A percentile compares a stretch with the other conserved stretches of the same genome.
phyloP scores from a whole-genome alignment of 2,797 vertebrate genomes.

The Trichosurus vulpecula region DNA sequence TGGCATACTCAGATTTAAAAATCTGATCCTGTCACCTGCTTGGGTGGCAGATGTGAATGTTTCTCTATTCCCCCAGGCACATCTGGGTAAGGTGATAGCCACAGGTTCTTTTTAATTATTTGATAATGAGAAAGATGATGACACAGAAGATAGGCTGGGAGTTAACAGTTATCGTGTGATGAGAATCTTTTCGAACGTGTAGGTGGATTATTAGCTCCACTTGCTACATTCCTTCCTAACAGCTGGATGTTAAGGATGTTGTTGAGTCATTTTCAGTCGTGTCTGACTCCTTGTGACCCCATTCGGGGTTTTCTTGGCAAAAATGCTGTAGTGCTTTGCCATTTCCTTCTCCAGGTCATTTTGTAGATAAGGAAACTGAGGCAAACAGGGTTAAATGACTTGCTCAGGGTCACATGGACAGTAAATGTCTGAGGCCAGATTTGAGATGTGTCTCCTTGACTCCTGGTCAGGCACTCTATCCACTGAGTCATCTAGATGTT shows the following conservation, averaged over 20 bases:
- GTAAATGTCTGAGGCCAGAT: neutral
- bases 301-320: neutral
- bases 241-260: neutral
- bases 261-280: neutral
- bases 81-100: neutral
- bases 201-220: neutral
- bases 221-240: neutral
- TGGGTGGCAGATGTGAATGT: neutral
- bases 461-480: neutral
- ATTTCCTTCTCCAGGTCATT: neutral
- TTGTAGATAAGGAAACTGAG: neutral
- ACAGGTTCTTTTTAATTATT: neutral
- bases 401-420: neutral
- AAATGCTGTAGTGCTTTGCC: neutral
- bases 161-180: neutral
- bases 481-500: neutral
- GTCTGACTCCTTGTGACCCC: neutral
- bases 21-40: neutral
- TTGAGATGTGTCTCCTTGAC: neutral
- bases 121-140: neutral
- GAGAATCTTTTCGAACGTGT: neutral
- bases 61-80: neutral
- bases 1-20: neutral
- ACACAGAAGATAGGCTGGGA: neutral
- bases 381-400: neutral